phyloP scores from a whole-genome alignment of 2,888 invertebrate genomes.

The Dicyrtoma fusca region DNA sequence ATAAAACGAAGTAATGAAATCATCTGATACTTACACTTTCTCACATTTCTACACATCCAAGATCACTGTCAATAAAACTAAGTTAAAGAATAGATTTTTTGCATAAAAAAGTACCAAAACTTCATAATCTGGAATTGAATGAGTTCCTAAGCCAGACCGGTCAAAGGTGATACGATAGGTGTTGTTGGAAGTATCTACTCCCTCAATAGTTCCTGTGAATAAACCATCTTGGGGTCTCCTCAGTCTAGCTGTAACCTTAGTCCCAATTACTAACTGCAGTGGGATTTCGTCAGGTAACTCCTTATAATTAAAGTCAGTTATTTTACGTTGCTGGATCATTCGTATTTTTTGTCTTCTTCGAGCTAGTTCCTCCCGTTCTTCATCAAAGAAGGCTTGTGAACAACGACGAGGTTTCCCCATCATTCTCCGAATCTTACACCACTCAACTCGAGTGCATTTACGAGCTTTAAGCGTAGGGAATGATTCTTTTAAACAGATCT shows the following conservation, averaged over 20 bases:
- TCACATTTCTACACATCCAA: too few species aligned
- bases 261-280: slow-evolving; percentile 89
- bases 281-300: slow-evolving; percentile 95
- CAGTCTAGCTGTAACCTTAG: slow-evolving; percentile 87
- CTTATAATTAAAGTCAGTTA: slow-evolving; percentile 72
- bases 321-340: slow-evolving; percentile 86
- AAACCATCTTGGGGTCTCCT: slow-evolving; percentile 93
- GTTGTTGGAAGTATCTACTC: slow-evolving; percentile 91
- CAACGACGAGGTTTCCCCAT: slow-evolving; percentile 97
- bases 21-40: too few species aligned
- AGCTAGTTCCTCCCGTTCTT: slow-evolving; percentile 88
- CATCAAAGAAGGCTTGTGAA: slow-evolving; percentile 88
- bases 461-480: slow-evolving; percentile 89
- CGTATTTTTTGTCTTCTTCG: slow-evolving; percentile 89
- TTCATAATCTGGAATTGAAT: slow-evolving; percentile 95
- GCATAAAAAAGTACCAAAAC: slow-evolving; percentile 67
- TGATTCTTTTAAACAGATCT: slow-evolving; percentile 87
- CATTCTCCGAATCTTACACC: slow-evolving; percentile 91
- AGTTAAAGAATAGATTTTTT: not conserved
- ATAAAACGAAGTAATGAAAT: too few species aligned
- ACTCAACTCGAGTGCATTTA: slow-evolving; percentile 83
- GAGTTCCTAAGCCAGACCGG: slow-evolving; percentile 86
- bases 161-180: slow-evolving; percentile 95
- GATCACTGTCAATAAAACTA: too few species aligned
- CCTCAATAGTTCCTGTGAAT: slow-evolving; percentile 91